Conservation (phyloP, 2,797 vertebrate species). For the Gouania willdenowi region DNA sequence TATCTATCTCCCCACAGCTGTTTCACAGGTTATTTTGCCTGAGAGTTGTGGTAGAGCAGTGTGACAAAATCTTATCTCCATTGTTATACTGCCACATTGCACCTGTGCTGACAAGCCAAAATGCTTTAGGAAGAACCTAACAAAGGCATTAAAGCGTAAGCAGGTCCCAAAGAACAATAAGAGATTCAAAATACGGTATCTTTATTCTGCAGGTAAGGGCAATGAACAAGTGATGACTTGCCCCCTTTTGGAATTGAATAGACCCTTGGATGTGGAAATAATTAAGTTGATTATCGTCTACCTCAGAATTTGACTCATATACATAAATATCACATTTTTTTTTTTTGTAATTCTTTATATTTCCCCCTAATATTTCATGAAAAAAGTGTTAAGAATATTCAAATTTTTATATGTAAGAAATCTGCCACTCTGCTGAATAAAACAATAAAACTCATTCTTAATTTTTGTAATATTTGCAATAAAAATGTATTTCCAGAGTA, state of each 20-base stretch:
- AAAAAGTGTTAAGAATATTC: no score
- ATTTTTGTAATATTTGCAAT: no score
- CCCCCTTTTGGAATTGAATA: neutral
- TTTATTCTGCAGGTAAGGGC: neutral
- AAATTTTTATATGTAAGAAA: no score
- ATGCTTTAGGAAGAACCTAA: slow-evolving; percentile 12
- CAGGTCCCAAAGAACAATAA: slow-evolving; percentile 1
- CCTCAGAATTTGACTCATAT: no score
- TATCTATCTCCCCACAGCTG: neutral
- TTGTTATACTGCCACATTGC: slow-evolving; percentile 9
- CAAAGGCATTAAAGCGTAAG: slow-evolving; percentile 8
- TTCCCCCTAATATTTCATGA: no score
- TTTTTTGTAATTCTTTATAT: no score
- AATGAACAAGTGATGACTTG: neutral
- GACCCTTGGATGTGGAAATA: no score
- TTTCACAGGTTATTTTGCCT: neutral
- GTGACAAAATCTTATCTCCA: slow-evolving; percentile 30
- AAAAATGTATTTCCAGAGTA: no score
- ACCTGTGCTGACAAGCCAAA: slow-evolving; percentile 27
- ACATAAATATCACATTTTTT: no score
- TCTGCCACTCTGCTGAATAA: no score
- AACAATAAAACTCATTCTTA: no score
- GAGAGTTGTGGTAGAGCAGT: neutral
- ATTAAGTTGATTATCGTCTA: no score
- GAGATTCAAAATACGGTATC: neutral